Evolutionary conservation across 1,140 invertebrate genomes (phyloP), one percentile per base, ranked within the genome.

Genomic region (Eumeta japonica): DNA sequence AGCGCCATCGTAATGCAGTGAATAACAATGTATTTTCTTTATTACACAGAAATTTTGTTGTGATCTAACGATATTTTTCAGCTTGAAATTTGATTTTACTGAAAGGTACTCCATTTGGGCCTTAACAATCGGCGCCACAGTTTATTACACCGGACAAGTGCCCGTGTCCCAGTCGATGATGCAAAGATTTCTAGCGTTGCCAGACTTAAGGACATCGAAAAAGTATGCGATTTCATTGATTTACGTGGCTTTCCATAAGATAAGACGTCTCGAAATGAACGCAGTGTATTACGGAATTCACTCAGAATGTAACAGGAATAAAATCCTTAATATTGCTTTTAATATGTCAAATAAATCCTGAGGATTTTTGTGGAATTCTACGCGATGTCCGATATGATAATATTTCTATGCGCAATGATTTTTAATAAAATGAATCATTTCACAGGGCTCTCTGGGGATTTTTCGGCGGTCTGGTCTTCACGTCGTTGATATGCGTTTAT

Each of bases 91-190:
- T 12, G 63, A 70, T 48, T 45, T 70, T 11, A 64, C 58, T 16
- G 62, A 59, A 15, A 48, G 65, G 16, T 62, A 67, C 48, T 57
- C 64, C 3, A 48, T 72, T 17, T 64, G 59, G 54, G 63, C 65
- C 5, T 57, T 72, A 0, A 54, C 61, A 2, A 62, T 72, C 31
- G 65, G 67, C 0, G 88, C 88, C n/a, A 84, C 82, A 37, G 81
- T 91, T 50, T 89, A 89, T 34, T 90, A 86, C 83, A 71, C 92
- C 1, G 84, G 89, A 43, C 81, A 83, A 38, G 88, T 87, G 50
- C 88, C 84, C 1, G 83, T 91, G 1, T 92, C 90, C 65, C 92
- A 95, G 63, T 88, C 81, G 44, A 92, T 83, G 87, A 83, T 83
- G 50, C 89, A 89, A 54, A 67, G 86, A 38, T 89, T 87, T 57